Base-by-base conservation (phyloP, 2,797 vertebrate species). In the Buceros bicornis region DNA sequence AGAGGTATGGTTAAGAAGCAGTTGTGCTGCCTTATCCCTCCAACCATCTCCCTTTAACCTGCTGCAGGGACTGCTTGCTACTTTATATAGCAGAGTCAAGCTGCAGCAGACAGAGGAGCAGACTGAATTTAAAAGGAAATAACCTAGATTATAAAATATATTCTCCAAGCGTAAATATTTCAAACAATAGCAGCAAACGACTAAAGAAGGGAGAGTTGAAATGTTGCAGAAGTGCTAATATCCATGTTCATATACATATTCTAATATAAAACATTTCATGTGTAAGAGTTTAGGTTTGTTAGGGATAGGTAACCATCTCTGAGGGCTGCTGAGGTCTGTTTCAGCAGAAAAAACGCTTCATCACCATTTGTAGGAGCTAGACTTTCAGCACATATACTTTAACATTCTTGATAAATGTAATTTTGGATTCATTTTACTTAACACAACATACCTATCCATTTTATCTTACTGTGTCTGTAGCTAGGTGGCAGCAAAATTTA, bases 401-500 rank as follows among this genome's bases (percentile, higher is more conserved):
- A 83, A 64, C 9, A 79, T 95, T 51, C 35, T 56, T 83, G 47
- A 33, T 40, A 69, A 61, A 35, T 58, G 5, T 33, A 85, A 42
- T 65, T 66, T 56, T 65, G 16, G 29, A 74, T 69, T 78, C 2
- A 35, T 83, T 95, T 56, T 65, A 37, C 70, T 70, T 53, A 90
- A 37, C 13, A 28, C 9, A 11, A 29, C 42, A 33, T 11, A 6
- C 7, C 56, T 76, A 37, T 13, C 8, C 14, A 42, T 65, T 24
- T 4, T 48, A 26, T 5, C 16, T 61, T 85, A 53, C 45, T 60
- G 28, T 64, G 45, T 54, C 45, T 40, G 3, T 90, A 88, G 47
- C 35, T 79, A 83, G 80, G 60, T 74, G 73, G 77, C 82, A 91
- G 66, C 60, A 89, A 60, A 64, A 86, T 90, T 91, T 91, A 47